Percentiles rank a stretch among this genome's conserved stretches.
Evolutionary conservation across 2,113 vertebrate species (phyloP).

Genomic region (Trinectes maculatus): DNA sequence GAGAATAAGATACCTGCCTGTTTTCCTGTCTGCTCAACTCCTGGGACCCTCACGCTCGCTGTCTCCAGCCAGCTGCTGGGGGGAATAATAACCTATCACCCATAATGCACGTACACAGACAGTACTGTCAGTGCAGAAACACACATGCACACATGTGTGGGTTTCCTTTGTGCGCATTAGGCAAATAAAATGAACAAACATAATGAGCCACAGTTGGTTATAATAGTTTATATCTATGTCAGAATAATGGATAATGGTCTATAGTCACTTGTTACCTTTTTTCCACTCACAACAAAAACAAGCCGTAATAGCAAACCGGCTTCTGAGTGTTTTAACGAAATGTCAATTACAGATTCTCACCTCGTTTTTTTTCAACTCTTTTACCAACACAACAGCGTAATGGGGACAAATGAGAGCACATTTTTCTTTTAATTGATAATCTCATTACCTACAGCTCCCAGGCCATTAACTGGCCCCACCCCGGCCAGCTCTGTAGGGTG

Average conservation of each 20-base stretch:
- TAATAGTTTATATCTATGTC: constrained; percentile 33
- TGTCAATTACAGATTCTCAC: constrained; percentile 49
- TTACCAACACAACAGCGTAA: constrained; percentile 53
- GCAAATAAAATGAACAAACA: constrained; percentile 5
- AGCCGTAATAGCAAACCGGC: constrained; percentile 22
- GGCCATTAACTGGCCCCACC: constrained; percentile 53
- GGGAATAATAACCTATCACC: constrained; percentile 54
- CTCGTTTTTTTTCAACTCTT: constrained; percentile 27
- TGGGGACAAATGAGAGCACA: constrained; percentile 61
- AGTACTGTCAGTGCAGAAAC: constrained; percentile 17
- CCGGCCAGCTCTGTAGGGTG: constrained; percentile 22
- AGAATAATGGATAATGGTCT: constrained; percentile 52
- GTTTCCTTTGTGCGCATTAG: background rate
- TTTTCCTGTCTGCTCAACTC: constrained; percentile 46
- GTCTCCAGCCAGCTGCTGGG: constrained; percentile 42
- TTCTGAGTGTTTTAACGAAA: constrained; percentile 49
- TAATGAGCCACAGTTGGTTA: background rate
- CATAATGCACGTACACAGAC: background rate
- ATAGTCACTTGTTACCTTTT: constrained; percentile 46
- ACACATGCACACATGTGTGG: background rate
- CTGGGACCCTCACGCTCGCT: constrained; percentile 35
- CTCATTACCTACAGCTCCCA: constrained; percentile 66
- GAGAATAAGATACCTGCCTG: constrained; percentile 39
- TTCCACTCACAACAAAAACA: constrained; percentile 54
- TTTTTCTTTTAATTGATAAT: constrained; percentile 67